phyloP scores from a whole-genome alignment of 2,113 vertebrate species.

The Pavo muticus region DNA sequence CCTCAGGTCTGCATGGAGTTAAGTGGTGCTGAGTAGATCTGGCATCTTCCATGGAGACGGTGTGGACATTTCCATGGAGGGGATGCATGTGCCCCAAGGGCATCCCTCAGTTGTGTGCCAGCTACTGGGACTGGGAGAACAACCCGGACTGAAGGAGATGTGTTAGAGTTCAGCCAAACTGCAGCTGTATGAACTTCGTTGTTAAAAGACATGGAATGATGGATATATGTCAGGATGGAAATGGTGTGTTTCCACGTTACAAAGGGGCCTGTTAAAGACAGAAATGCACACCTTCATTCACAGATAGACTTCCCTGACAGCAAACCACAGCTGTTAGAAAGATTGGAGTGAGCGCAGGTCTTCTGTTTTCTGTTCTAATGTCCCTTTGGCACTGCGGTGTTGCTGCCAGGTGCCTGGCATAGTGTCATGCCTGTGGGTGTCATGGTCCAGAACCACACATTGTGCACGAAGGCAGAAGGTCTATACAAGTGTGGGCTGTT shows the following conservation, averaged over 20 bases:
- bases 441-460: background rate
- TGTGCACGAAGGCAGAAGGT: background rate
- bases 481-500: background rate
- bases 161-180: background rate
- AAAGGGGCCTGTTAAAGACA: rapidly evolving
- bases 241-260: background rate
- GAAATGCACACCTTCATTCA: background rate
- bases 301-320: background rate
- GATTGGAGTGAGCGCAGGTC: background rate
- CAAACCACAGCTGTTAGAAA: background rate
- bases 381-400: rapidly evolving
- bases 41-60: background rate
- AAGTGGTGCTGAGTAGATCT: background rate
- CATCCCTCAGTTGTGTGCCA: background rate
- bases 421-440: background rate
- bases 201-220: background rate
- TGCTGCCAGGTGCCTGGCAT: background rate
- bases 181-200: background rate
- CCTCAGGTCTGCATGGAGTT: background rate
- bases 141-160: background rate
- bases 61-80: no score
- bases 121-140: background rate
- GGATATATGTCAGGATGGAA: background rate
- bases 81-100: background rate
- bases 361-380: background rate